Conservation (phyloP, 2,113 vertebrate genomes). For the Paracanthobrama guichenoti region DNA sequence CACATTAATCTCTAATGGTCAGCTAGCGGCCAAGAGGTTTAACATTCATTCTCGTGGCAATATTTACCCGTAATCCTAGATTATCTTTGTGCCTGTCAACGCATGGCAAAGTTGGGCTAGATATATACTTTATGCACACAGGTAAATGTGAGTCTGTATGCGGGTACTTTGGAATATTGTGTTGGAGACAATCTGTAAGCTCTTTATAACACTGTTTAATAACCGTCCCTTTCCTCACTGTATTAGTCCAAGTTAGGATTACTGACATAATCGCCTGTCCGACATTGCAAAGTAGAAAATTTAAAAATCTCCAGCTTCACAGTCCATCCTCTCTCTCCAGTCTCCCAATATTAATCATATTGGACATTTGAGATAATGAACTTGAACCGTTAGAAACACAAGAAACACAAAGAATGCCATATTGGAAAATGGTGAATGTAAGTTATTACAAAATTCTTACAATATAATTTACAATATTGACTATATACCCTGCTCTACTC, state of each 20-base stretch:
- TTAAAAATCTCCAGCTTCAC: constrained; percentile 66
- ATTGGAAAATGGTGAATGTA: background rate
- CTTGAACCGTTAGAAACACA: background rate
- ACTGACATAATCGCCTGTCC: constrained; percentile 76
- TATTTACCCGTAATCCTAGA: constrained; percentile 60
- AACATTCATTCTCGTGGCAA: constrained; percentile 29
- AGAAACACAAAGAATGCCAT: background rate
- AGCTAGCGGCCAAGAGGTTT: background rate
- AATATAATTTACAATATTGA: background rate
- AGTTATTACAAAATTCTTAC: background rate
- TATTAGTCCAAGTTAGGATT: constrained; percentile 75
- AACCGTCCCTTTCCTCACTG: constrained; percentile 61
- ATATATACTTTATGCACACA: background rate
- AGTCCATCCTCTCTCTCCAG: constrained; percentile 32
- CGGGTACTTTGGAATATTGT: constrained; percentile 25
- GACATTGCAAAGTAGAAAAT: constrained; percentile 74
- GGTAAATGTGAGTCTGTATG: constrained; percentile 17
- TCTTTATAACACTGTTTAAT: constrained; percentile 53
- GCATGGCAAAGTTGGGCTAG: background rate
- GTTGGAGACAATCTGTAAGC: constrained; percentile 8
- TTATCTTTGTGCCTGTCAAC: constrained; percentile 31
- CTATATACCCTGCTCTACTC: no score
- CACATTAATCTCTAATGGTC: background rate
- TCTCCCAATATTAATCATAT: constrained; percentile 48
- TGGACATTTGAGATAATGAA: background rate